Percentiles rank a stretch among this genome's conserved stretches.
phyloP scores from a whole-genome alignment of 2,888 invertebrate genomes.

The Aporophyla lueneburgensis region DNA sequence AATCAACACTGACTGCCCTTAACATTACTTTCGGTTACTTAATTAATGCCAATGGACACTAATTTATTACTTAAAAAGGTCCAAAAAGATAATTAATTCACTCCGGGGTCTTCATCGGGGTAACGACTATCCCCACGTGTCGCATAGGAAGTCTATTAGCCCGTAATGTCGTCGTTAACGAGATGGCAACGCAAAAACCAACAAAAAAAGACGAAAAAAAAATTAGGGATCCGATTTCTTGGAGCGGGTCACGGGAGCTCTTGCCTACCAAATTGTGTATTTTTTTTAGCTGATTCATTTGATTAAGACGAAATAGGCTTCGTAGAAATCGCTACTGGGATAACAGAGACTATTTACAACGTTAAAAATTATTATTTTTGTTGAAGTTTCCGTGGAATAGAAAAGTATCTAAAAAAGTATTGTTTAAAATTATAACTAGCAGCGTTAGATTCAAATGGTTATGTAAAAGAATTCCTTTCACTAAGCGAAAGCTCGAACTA shows the following conservation, averaged over 20 bases:
- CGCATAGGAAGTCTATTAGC: constrained; percentile 76
- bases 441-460: background rate
- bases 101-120: constrained; percentile 42
- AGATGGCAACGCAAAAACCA: constrained; percentile 67
- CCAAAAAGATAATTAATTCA: constrained; percentile 61
- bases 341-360: background rate
- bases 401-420: too few species aligned
- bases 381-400: background rate
- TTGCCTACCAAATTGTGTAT: constrained; percentile 36
- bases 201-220: constrained; percentile 59
- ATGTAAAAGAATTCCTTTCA: background rate
- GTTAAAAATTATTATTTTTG: background rate
- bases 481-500: too few species aligned
- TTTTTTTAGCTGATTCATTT: constrained; percentile 52
- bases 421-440: background rate
- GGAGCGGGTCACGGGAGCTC: constrained; percentile 50
- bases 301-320: constrained; percentile 23
- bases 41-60: constrained; percentile 8
- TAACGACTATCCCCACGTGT: constrained; percentile 62
- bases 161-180: constrained; percentile 71
- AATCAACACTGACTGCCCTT: background rate
- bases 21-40: background rate
- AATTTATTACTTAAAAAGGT: constrained; percentile 24
- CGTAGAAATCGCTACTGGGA: background rate
- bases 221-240: constrained; percentile 48